These are phyloP conservation scores for Dolichallabes microphthalmus DNA, from an alignment of 2,113 vertebrate species.

Conservation along the genomic window DNA sequence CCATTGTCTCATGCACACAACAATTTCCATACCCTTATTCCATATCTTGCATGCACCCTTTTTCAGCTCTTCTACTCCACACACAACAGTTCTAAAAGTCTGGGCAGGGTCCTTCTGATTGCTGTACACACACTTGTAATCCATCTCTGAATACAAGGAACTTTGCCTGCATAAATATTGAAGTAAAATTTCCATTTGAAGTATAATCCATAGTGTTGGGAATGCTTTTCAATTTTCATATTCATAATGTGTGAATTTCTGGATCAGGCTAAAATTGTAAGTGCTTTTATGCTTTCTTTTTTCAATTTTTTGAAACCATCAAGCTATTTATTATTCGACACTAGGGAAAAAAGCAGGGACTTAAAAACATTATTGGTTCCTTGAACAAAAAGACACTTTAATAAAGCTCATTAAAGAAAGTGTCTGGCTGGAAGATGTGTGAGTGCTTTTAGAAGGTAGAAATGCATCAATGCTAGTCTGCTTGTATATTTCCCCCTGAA, in stretches of 20 bases:
- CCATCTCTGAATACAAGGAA: background rate
- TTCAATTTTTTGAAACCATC: background rate
- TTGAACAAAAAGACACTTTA: background rate
- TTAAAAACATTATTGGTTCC: slow-evolving; percentile 6
- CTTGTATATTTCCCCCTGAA: background rate
- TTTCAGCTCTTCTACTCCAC: background rate
- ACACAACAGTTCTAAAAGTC: background rate
- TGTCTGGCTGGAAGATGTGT: background rate
- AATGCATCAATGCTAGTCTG: background rate
- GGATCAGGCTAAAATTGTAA: background rate
- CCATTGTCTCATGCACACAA: background rate
- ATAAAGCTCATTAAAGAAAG: slow-evolving; percentile 6
- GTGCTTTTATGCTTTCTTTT: background rate
- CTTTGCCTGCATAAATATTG: background rate
- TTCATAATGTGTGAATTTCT: background rate
- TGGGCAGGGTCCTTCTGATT: background rate
- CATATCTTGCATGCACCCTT: background rate
- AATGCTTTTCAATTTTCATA: background rate
- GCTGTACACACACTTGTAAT: background rate
- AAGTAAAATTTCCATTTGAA: background rate
- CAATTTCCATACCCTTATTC: background rate
- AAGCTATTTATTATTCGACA: background rate
- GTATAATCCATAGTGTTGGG: background rate
- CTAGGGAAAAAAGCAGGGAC: background rate
- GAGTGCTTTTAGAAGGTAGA: background rate